Evolutionary conservation across 2,113 vertebrate genomes (phyloP).

Genomic region (Sylvilagus bachmani): DNA sequence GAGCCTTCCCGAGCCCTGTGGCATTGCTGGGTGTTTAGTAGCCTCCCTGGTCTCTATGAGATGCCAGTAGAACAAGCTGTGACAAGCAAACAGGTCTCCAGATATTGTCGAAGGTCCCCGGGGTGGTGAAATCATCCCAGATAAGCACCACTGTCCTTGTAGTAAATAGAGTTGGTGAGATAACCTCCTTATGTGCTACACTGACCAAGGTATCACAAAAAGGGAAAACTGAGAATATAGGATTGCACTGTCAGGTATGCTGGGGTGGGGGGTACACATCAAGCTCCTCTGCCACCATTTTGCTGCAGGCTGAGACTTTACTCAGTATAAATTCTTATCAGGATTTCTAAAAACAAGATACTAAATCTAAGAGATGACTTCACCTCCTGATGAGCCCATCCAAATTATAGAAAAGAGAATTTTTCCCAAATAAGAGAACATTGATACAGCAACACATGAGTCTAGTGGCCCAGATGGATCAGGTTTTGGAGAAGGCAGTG

Average conservation of each 20-base stretch:
- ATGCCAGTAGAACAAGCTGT: background rate
- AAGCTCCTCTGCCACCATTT: background rate
- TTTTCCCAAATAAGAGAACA: constrained; percentile 25
- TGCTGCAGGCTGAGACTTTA: background rate
- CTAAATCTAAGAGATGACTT: constrained; percentile 22
- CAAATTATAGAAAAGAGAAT: constrained; percentile 26
- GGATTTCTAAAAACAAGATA: background rate
- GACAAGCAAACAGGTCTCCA: background rate
- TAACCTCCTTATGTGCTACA: background rate
- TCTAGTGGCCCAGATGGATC: background rate
- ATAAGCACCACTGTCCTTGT: background rate
- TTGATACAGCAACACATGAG: background rate
- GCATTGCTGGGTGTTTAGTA: background rate
- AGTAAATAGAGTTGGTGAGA: background rate
- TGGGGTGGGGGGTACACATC: background rate
- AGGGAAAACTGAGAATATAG: background rate
- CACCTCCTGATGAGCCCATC: background rate
- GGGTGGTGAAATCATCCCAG: background rate
- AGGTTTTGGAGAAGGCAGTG: background rate
- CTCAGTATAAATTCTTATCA: background rate
- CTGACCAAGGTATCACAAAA: background rate
- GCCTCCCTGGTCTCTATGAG: background rate
- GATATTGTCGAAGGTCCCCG: background rate
- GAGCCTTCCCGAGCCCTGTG: accelerated
- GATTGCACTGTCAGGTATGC: background rate